A percentile compares a stretch with the other conserved stretches of the same genome.
Conservation (phyloP, 2,797 vertebrate genomes). For the Enteromius paludinosus region DNA sequence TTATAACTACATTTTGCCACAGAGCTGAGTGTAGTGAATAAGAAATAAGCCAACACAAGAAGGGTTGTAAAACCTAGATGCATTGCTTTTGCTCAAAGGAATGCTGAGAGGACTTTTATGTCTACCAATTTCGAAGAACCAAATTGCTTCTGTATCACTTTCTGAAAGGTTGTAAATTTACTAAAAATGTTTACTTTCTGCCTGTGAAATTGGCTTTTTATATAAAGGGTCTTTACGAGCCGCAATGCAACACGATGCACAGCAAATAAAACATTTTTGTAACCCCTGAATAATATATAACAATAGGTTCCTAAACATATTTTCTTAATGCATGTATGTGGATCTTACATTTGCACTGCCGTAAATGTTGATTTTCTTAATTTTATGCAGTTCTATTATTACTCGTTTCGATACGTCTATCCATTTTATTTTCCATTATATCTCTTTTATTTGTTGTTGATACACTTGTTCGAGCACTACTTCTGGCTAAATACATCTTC, state of each 20-base stretch:
- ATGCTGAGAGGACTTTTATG: conserved; percentile 74
- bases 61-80: conserved; percentile 75
- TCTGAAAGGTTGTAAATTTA: conserved; percentile 79
- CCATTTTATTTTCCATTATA: neutral
- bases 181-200: conserved; percentile 73
- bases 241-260: neutral
- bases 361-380: neutral
- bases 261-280: neutral
- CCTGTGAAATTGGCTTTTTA: conserved; percentile 53
- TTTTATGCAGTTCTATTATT: neutral
- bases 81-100: conserved; percentile 76
- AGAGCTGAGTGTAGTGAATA: conserved; percentile 75
- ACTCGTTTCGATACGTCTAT: neutral
- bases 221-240: conserved; percentile 38
- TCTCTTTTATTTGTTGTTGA: neutral
- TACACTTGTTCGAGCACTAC: neutral
- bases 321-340: neutral
- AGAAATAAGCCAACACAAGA: conserved; percentile 67
- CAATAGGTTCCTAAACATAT: neutral
- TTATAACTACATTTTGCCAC: conserved; percentile 72
- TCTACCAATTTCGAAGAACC: conserved; percentile 79
- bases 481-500: neutral
- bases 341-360: neutral
- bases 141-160: conserved; percentile 83
- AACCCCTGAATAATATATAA: neutral